Base-by-base conservation (phyloP, 2,797 vertebrate genomes). In the Neomorphus geoffroyi region DNA sequence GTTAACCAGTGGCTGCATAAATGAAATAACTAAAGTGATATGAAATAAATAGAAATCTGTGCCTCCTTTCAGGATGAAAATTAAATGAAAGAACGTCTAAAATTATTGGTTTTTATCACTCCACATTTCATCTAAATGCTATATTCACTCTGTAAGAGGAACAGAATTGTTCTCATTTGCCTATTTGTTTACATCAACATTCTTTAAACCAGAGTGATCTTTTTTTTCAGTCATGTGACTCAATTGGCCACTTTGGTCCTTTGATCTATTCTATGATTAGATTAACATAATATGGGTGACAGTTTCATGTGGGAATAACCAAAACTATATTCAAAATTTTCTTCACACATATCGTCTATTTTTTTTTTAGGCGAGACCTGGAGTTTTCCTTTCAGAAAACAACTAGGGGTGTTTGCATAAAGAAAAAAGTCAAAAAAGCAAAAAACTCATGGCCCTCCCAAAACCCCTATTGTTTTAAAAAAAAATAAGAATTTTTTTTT, bases 321-420 rank as follows among this genome's bases (percentile, higher is more conserved):
- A 60, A 66, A 89, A 37, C 11, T 32, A 86, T 50, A 64, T 72
- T 64, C 22, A 53, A 54, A 46, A 83, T 75, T 91, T 80, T 9
- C 6, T 62, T 83, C 13, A 15, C 6, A 22, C 5, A 6, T 35
- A 4, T 39, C 1, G 23, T 4, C 1, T 16, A 11, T 5, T 23
- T 22, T 21, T 33, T 57, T 35, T 37, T 66, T 57, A 32, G 18
- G 6, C 48, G n/a, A 51, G 11, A 41, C 4, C 7, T 41, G 13
- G 3, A 3, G 17, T 53, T 67, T 73, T 70, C 17, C 17, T 57
- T 79, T 66, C 37, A 70, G 27, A 43, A 70, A 41, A 53, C 5
- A 23, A 58, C 22, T 7, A 15, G 1, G 9, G 3, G 0, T 24
- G 7, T 39, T 77, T 54, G 27, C n/a, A n/a, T n/a, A n/a, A n/a